Base-by-base conservation (phyloP, 2,113 vertebrate genomes). In the Lophius piscatorius region DNA sequence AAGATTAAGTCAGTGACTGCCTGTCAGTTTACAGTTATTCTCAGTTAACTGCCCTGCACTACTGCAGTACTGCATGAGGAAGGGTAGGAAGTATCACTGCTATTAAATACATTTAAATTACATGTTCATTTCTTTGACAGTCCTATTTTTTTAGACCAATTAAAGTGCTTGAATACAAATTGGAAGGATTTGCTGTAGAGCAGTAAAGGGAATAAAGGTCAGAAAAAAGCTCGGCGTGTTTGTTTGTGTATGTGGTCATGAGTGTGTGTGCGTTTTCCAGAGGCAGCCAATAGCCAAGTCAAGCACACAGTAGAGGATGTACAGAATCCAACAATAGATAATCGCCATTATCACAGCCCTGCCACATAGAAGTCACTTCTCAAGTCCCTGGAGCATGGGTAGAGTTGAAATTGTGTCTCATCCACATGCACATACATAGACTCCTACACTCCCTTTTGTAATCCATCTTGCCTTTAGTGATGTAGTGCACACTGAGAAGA, bases 311-410 rank as follows among this genome's bases (percentile, higher is more conserved):
- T 44, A 21, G 47, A 46, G 41, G 42, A 41, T 42, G 35, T 28
- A 22, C 47, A 59, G 40, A 14, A 44, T 52, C 46, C 29, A 35
- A 57, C 46, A 54, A 38, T 22, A 48, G 47, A 59, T 73, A 69
- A 70, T 82, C 78, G 75, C 63, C 1, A 12, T 62, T 72, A 72
- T 68, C 67, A 69, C 23, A 78, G 35, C 13, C 10, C 17, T 4
- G 41, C 66, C 50, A 46, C 1, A 9, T 9, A 4, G 1, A 34
- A 46, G 54, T 60, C 62, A 78, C 42, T 36, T 50, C 51, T 50
- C 18, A 21, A 44, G 42, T 48, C 59, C 76, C 55, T 58, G 45
- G 41, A 55, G 76, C 26, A 59, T 67, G 71, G 48, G 59, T 70
- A 67, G 24, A 47, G 34, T 18, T 46, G 39, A 13, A 49, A 45